Conservation (phyloP, 2,888 invertebrate genomes). For the Hymenopus coronatus region DNA sequence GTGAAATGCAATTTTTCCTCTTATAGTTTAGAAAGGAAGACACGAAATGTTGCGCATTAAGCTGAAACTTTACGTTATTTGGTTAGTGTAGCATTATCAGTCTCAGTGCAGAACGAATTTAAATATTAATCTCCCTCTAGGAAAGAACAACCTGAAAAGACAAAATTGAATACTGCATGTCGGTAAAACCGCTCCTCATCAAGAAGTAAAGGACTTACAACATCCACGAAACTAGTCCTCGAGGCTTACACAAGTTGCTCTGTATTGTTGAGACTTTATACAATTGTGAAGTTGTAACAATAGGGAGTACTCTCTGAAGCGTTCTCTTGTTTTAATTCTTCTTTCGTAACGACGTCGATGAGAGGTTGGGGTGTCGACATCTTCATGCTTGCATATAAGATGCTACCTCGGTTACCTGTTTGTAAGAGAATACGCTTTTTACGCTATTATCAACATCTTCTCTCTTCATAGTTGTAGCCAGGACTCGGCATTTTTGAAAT, state of each 20-base stretch:
- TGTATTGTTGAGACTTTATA: not conserved
- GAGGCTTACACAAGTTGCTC: not conserved
- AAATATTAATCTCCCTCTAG: not conserved
- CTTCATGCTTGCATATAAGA: not conserved
- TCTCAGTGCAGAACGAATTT: not conserved
- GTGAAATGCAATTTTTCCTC: too few relatives aligned
- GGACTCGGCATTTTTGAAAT: too few relatives aligned
- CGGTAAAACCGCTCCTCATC: not conserved
- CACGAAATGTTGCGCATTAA: too few relatives aligned
- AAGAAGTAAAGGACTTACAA: not conserved
- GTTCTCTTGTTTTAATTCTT: not conserved
- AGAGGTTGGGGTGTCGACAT: not conserved
- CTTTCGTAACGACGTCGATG: not conserved
- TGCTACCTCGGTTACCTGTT: too few relatives aligned
- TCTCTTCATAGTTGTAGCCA: too few relatives aligned
- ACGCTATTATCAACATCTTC: too few relatives aligned
- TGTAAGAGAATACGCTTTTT: too few relatives aligned
- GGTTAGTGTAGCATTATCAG: too few relatives aligned
- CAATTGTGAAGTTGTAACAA: not conserved
- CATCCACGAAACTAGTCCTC: not conserved
- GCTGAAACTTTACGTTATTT: too few relatives aligned
- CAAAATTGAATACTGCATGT: not conserved
- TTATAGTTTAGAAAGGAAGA: too few relatives aligned
- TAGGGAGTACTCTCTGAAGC: not conserved
- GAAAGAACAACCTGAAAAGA: not conserved